These are phyloP conservation scores for Eufriesea mexicana DNA, from an alignment of 1,140 invertebrate species.

Conservation along the genomic window DNA sequence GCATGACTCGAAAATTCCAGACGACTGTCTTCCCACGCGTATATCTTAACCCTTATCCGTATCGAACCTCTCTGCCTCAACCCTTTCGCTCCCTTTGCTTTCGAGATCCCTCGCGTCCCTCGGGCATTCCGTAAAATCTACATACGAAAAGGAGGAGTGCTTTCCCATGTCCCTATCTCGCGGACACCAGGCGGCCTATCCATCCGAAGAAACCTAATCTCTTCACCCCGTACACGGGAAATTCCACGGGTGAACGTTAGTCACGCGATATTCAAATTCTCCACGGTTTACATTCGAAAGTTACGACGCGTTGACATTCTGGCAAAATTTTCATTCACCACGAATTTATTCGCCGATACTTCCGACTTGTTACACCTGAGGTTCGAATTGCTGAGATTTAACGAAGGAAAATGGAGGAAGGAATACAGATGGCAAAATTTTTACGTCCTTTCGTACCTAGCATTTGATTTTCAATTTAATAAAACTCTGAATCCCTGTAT, in stretches of 20 bases:
- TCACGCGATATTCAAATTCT: constrained; percentile 63
- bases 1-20: constrained; percentile 64
- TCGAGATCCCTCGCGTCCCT: constrained; percentile 59
- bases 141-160: constrained; percentile 72
- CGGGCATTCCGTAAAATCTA: constrained; percentile 68
- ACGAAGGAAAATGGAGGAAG: background rate
- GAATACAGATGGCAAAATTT: no score
- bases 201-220: constrained; percentile 70
- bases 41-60: constrained; percentile 68
- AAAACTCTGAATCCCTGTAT: no score
- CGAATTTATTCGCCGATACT: background rate
- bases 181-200: constrained; percentile 63
- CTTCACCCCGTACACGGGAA: constrained; percentile 54
- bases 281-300: constrained; percentile 29
- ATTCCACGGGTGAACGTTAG: constrained; percentile 58
- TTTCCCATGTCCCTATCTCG: constrained; percentile 72
- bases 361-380: background rate
- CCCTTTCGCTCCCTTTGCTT: constrained; percentile 64
- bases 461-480: no score
- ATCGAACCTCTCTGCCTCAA: constrained; percentile 59
- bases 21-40: constrained; percentile 67
- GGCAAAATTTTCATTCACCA: background rate
- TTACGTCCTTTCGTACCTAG: no score
- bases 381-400: background rate
- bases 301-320: background rate